Conservation (phyloP, 2,113 vertebrate genomes). For the Cyanistes caeruleus region DNA sequence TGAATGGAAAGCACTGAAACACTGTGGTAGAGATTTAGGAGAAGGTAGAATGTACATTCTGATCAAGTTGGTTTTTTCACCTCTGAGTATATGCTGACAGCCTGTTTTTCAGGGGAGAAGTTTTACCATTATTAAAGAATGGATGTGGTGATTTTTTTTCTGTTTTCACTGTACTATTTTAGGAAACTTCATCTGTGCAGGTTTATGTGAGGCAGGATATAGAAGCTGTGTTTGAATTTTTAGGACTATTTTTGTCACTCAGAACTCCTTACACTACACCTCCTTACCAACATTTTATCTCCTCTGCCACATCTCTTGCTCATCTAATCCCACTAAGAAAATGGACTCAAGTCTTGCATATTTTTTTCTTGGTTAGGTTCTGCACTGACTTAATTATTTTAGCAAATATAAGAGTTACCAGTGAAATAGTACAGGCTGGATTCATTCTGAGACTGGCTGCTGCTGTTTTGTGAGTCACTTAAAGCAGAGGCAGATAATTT, state of each 20-base stretch:
- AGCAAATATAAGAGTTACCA: background rate
- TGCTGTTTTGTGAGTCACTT: background rate
- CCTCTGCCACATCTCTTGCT: background rate
- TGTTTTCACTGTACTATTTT: background rate
- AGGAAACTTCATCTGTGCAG: background rate
- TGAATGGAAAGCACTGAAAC: background rate
- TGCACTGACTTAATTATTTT: background rate
- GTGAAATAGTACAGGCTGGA: background rate
- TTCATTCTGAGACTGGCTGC: background rate
- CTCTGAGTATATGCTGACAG: background rate
- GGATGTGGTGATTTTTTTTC: background rate
- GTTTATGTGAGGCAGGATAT: background rate
- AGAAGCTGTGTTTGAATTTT: background rate
- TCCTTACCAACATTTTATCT: background rate
- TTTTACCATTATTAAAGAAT: background rate
- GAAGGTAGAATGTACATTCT: background rate
- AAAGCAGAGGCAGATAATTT: background rate
- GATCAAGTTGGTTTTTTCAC: background rate
- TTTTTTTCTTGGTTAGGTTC: background rate
- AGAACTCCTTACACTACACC: background rate
- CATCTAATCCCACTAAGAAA: background rate
- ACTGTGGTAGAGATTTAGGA: background rate
- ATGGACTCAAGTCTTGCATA: background rate
- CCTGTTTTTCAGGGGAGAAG: background rate
- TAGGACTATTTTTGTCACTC: background rate